Conservation (phyloP, 2,888 invertebrate genomes). For the Alloscopus bannaensis region DNA sequence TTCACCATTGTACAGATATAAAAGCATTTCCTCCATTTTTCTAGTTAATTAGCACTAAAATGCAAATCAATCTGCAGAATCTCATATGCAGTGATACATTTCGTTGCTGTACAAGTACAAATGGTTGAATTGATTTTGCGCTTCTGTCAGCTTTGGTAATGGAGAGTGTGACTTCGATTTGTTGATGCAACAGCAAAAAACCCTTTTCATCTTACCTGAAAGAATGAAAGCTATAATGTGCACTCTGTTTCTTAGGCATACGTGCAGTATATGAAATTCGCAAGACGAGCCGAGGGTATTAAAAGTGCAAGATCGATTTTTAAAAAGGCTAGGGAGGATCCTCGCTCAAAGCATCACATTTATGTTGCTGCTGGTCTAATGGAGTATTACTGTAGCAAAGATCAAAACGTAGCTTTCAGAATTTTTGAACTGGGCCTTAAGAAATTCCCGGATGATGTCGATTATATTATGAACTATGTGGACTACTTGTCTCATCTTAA, state of each 20-base stretch:
- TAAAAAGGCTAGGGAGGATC: constrained; percentile 95
- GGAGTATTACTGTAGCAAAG: constrained; percentile 99
- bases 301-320: constrained; percentile 96
- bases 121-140: constrained; percentile 42
- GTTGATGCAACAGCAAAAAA: constrained; percentile 5
- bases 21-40: no score
- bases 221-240: constrained; percentile 30
- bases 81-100: neutral
- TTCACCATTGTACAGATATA: constrained; percentile 18
- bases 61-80: no score
- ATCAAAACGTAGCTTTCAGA: constrained; percentile 95
- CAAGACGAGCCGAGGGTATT: constrained; percentile 97
- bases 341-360: constrained; percentile 89
- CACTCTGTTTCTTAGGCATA: constrained; percentile 82
- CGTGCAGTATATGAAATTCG: constrained; percentile 99
- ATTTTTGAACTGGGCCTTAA: constrained; percentile 98
- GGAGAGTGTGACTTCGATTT: constrained; percentile 34
- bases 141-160: constrained; percentile 45
- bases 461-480: constrained; percentile 96
- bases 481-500: constrained; percentile 98
- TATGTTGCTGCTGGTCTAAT: constrained; percentile 98
- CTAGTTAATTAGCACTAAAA: no score
- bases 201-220: constrained; percentile 15
- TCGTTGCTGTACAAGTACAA: constrained; percentile 10
- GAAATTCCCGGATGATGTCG: constrained; percentile 95